Percentiles rank a stretch among this genome's conserved stretches.
Conservation (phyloP, 2,113 vertebrate species). For the Amblyornis subalaris region DNA sequence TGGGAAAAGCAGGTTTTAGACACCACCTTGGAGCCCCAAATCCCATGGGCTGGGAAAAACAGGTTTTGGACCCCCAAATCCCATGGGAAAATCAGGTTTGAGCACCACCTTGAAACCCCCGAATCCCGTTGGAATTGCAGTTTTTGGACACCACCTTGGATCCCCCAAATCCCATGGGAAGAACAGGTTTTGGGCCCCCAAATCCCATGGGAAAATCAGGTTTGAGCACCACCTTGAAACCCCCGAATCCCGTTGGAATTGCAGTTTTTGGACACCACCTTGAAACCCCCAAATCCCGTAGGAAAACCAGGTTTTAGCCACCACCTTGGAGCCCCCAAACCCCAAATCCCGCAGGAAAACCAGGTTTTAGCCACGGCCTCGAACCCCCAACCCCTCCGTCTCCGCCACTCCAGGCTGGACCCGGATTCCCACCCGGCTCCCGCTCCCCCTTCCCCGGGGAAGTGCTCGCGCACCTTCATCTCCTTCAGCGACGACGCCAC, state of each 20-base stretch:
- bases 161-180: no score
- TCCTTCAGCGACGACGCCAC: slow-evolving; percentile 92
- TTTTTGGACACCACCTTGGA: no score
- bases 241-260: neutral
- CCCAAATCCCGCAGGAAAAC: neutral
- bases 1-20: no score
- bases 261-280: neutral
- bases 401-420: slow-evolving; percentile 75
- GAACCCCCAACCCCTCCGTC: no score
- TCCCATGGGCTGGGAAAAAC: no score
- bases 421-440: slow-evolving; percentile 70
- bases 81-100: rapidly evolving
- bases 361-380: no score
- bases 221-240: no score
- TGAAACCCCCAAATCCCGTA: neutral
- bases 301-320: no score
- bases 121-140: rapidly evolving
- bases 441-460: neutral
- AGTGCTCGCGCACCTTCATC: slow-evolving; percentile 89
- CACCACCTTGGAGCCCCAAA: no score
- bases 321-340: neutral
- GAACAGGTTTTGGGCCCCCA: no score
- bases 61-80: neutral
- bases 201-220: no score
- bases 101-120: no score